Evolutionary conservation across 1,140 invertebrate genomes (phyloP).

Genomic region (Proctacanthus coquilletti): DNA sequence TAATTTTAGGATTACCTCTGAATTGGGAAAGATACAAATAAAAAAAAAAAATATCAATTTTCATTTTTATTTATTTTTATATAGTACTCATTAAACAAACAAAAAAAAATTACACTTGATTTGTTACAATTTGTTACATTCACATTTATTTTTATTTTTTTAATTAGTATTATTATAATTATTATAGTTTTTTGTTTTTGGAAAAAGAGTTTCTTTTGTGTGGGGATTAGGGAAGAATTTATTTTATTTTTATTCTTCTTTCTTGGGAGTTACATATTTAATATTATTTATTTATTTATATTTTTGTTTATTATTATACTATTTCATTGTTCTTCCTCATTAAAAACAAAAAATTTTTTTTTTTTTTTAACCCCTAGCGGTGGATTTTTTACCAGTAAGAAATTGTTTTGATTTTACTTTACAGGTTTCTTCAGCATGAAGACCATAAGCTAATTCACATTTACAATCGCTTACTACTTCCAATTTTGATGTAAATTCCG

Average conservation of each 20-base stretch:
- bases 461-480: conserved; percentile 21
- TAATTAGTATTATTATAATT: neutral
- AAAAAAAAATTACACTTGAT: no score
- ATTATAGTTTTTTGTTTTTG: neutral
- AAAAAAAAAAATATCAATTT: neutral
- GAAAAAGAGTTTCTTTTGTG: neutral
- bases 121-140: neutral
- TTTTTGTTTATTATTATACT: no score
- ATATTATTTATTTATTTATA: no score
- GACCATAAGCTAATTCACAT: conserved; percentile 14
- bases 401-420: conserved; percentile 1
- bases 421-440: conserved; percentile 21
- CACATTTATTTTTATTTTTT: neutral
- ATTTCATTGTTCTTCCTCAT: no score
- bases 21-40: neutral
- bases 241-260: no score
- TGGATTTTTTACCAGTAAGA: neutral
- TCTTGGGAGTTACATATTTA: no score
- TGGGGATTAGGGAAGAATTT: no score
- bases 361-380: neutral
- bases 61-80: neutral
- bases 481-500: conserved; percentile 24
- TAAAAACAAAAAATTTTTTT: neutral
- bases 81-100: neutral
- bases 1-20: neutral